Conservation (phyloP, 2,797 vertebrate genomes). For the Brachyrhaphis roseni region DNA sequence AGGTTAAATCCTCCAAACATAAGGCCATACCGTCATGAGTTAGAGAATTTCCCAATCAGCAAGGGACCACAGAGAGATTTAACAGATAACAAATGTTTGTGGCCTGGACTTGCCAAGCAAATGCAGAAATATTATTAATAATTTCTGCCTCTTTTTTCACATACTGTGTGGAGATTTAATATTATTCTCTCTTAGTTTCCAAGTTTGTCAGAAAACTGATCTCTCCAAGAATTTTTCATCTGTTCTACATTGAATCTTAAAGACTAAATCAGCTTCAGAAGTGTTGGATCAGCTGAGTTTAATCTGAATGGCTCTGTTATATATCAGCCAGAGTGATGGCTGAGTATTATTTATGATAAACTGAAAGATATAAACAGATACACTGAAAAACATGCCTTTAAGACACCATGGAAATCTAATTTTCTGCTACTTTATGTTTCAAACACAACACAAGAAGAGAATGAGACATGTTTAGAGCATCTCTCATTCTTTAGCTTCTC, state of each 20-base stretch:
- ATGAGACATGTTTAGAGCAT: not conserved
- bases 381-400: too few species aligned
- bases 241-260: not conserved
- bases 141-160: constrained; percentile 42
- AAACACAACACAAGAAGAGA: not conserved
- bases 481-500: not conserved
- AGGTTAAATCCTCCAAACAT: not conserved
- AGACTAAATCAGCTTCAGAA: not conserved
- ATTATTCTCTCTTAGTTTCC: constrained; percentile 24
- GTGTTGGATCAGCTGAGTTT: not conserved
- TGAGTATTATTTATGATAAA: not conserved
- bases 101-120: constrained; percentile 30
- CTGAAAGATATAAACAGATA: not conserved
- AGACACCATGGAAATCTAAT: too few species aligned
- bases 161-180: constrained; percentile 16
- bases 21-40: not conserved
- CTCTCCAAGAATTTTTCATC: constrained; percentile 2
- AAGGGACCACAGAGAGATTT: not conserved
- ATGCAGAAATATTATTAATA: constrained; percentile 51
- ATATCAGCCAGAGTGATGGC: not conserved
- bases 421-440: not conserved
- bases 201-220: constrained; percentile 31
- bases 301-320: not conserved
- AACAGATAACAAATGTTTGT: constrained; percentile 4
- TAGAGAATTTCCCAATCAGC: not conserved